Base-by-base conservation (phyloP, 1,140 invertebrate species). In the Drosophila lini region DNA sequence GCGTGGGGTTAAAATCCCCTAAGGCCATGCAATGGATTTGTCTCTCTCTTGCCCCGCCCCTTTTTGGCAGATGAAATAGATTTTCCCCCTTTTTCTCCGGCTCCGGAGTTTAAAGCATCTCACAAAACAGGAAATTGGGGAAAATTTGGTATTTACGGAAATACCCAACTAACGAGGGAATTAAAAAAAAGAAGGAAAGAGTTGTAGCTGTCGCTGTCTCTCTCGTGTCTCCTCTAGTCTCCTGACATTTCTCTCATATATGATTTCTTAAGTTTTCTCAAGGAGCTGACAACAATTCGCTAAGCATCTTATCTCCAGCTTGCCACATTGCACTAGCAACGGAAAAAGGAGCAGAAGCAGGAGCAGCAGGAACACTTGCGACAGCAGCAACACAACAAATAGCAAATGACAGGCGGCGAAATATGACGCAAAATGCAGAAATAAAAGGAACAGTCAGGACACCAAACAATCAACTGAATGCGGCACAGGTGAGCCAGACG, bases 1-100 rank as follows among this genome's bases (percentile, higher is more conserved):
- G 79, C 60, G 77, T 69, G 45, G 68, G 84, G 80, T 76, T 83
- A 80, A 88, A 89, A 68, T 88, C 80, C 84, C 84, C 64, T 71
- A 78, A 71, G 84, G 84, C 65, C 55, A 44, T 60, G 74, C 78
- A 78, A 78, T 70, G 69, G 81, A 89, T 89, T 83, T 83, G 73
- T 64, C 59, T 80, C 67, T 34, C 42, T 65, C 6, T 45, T 59
- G 34, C 38, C 32, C 52, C 59, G 22, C 50, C 36, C 13, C 50
- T 10, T 45, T 25, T 40, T 55, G n/a, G 52, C 25, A 63, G 59
- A 64, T 53, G 65, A 69, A 69, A 69, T 52, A 65, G 61, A 69
- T 67, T 65, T 38, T 57, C 25, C 19, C 28, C 22, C 36, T 32
- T 22, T 22, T 22, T n/a, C 28, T 32, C 16, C 47, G 28, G 34